These are phyloP conservation scores for Xiphophorus maculatus DNA, from an alignment of 2,113 vertebrate species.

Conservation along the genomic window DNA sequence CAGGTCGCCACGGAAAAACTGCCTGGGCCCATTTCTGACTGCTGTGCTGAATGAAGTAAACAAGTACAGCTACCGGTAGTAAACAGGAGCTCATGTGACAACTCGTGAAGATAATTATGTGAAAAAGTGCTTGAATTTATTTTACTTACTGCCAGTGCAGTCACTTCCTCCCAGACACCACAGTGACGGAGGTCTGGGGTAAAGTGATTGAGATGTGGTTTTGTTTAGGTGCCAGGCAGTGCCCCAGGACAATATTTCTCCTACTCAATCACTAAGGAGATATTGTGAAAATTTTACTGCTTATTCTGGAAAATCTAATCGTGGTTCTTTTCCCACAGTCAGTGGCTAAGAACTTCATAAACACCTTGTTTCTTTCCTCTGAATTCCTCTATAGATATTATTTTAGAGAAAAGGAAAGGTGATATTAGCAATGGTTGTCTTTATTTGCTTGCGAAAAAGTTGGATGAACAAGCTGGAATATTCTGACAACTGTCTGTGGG, in stretches of 20 bases:
- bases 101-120: slow-evolving; percentile 34
- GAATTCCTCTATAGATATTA: slow-evolving; percentile 9
- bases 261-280: slow-evolving; percentile 54
- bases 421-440: slow-evolving; percentile 65
- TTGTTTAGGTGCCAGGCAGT: slow-evolving; percentile 59
- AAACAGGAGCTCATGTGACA: slow-evolving; percentile 45
- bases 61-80: slow-evolving; percentile 56
- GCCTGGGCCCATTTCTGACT: slow-evolving; percentile 57
- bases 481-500: slow-evolving; percentile 69
- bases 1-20: slow-evolving; percentile 50
- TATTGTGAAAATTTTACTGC: slow-evolving; percentile 58
- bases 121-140: background rate
- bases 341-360: slow-evolving; percentile 49
- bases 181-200: slow-evolving; percentile 25
- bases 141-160: background rate
- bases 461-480: slow-evolving; percentile 51
- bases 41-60: slow-evolving; percentile 60
- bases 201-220: slow-evolving; percentile 66
- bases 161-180: slow-evolving; percentile 20
- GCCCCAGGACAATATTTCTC: slow-evolving; percentile 53
- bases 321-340: slow-evolving; percentile 58
- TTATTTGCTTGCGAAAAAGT: slow-evolving; percentile 54
- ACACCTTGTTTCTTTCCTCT: slow-evolving; percentile 34
- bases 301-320: slow-evolving; percentile 62
- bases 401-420: slow-evolving; percentile 41